Evolutionary conservation across 2,797 vertebrate genomes (phyloP), one percentile per base, ranked within the genome.

Genomic region (Cossypha heuglini): DNA sequence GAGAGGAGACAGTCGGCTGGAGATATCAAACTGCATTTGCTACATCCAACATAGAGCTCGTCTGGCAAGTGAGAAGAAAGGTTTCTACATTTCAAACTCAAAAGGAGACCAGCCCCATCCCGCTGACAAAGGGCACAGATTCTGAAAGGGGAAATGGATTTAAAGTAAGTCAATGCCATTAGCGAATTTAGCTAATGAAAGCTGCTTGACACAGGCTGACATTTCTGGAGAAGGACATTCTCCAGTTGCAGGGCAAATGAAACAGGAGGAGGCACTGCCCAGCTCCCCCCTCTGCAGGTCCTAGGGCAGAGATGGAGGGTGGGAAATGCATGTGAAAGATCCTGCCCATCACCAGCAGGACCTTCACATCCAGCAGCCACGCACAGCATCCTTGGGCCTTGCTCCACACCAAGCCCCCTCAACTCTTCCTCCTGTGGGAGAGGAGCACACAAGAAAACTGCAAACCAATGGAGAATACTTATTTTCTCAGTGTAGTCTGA

Each of bases 11-110:
- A 94, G 95, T 91, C 91, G 90, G 76, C 62, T 84, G 35, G 51
- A 95, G 95, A 97, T 94, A 94, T 24, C 82, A 86, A 88, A 91
- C 87, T 94, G 58, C 89, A 59, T 95, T 81, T 93, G 31, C 76
- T 76, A 62, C 40, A 55, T 58, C 46, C 78, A 84, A 15, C 1
- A 29, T 16, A 91, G 69, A 91, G 75, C 85, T 92, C 0, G 0
- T 80, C 58, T 66, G 31, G 52, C 90, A 81, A 92, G 66, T 16
- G 16, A 86, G 69, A 54, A 78, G 82, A 68, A 93, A 69, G 10
- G 46, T 74, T 91, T 96, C 72, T 64, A 62, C 62, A 45, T 68
- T 80, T 88, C 85, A 80, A 58, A 62, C 79, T 75, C 75, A 54
- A 77, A 87, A 85, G 64, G 29, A 87, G 59, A 69, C 24, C 1